Evolutionary conservation across 1,140 invertebrate species (phyloP).

Genomic region (Episyrphus balteatus): DNA sequence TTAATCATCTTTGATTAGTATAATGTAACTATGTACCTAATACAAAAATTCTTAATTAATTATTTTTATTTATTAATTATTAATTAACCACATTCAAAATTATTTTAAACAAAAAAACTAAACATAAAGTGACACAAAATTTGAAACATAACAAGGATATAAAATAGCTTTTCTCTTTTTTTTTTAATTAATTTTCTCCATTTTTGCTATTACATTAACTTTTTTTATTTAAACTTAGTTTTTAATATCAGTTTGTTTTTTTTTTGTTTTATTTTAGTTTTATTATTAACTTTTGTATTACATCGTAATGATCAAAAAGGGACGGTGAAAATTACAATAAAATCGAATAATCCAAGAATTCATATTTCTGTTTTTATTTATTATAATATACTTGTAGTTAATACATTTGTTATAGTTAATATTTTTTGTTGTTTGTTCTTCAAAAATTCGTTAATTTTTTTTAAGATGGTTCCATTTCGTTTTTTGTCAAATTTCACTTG

Average conservation of each 20-base stretch:
- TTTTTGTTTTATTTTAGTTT: not conserved
- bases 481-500: slow-evolving; percentile 3
- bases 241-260: not conserved
- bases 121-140: no score
- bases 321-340: slow-evolving; percentile 37
- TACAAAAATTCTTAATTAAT: no score
- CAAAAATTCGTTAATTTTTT: not conserved
- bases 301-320: slow-evolving; percentile 17
- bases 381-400: not conserved
- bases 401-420: not conserved
- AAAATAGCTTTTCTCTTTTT: no score
- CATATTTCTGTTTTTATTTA: slow-evolving; percentile 3
- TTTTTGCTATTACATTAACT: no score
- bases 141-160: no score
- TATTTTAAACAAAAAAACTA: no score
- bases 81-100: no score
- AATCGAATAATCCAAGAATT: slow-evolving; percentile 25
- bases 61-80: no score
- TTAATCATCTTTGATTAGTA: no score
- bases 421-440: not conserved
- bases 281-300: not conserved
- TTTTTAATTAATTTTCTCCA: no score
- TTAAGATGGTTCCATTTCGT: slow-evolving; percentile 2
- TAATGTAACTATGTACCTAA: no score
- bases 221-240: not conserved